Base-by-base conservation (phyloP, 2,113 vertebrate species). In the Hippoglossus stenolepis region DNA sequence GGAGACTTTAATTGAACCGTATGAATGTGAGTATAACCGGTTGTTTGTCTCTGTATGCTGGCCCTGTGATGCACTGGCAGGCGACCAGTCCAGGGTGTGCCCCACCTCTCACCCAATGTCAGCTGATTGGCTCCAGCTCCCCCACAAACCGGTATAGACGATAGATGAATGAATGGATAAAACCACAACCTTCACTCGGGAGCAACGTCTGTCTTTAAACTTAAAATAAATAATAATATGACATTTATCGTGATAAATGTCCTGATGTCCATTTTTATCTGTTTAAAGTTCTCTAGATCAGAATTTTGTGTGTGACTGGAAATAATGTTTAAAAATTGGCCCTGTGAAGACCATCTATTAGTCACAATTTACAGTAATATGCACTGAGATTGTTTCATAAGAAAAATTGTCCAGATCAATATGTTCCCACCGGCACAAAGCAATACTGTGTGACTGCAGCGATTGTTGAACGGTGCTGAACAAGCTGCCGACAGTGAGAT, bases 401-500 rank as follows among this genome's bases (percentile, higher is more conserved):
- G 47, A 51, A 11, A 62, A 74, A 54, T 28, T 59, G 53, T 54
- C 3, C 26, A 0, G 35, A 77, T 76, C 53, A 0, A 21, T 73
- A 23, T 23, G 56, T 51, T 72, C 15, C 69, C 79, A 8, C 26
- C 47, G 51, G 73, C 54, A 62, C 73, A 69, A 54, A 78, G 73
- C 79, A 84, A 61, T 10, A 64, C 49, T 60, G 47, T 51, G 47
- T 14, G 62, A 43, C 24, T 62, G 53, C 61, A 66, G 51, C 17
- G 4, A 47, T 73, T 49, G 53, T 70, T 40, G 53, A 51, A 45
- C 15, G 12, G 12, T 59, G 62, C 24, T 68, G 40, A 61, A 54
- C 66, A 70, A 83, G 65, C 61, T 28, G 65, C 43, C 38, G 26
- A 65, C 65, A 53, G 63, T 35, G 45, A 84, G 70, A 79, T 79